These are phyloP conservation scores for Salvelinus alpinus DNA, from an alignment of 2,113 vertebrate species.

Conservation along the genomic window DNA sequence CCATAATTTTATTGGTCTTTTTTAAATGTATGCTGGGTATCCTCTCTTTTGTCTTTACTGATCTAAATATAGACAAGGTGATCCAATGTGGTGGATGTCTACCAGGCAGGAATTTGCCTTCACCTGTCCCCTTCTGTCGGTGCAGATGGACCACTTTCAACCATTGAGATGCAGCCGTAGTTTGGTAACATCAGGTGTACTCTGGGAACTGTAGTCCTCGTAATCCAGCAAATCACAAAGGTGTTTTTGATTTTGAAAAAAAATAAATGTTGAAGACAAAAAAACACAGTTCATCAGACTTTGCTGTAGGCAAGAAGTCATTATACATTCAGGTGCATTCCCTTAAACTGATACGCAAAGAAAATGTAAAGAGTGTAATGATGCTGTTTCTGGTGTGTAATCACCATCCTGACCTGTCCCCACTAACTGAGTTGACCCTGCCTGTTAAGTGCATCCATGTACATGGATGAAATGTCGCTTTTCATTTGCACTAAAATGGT, in stretches of 20 bases:
- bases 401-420: conserved; percentile 29
- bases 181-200: conserved; percentile 20
- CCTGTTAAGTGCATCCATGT: conserved; percentile 37
- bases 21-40: background rate
- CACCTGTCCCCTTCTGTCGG: background rate
- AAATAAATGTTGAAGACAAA: conserved; percentile 22
- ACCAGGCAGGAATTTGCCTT: conserved; percentile 32
- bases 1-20: too few species aligned
- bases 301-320: conserved; percentile 28
- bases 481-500: conserved; percentile 69
- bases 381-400: background rate
- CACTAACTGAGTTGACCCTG: conserved; percentile 27
- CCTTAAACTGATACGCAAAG: conserved; percentile 51
- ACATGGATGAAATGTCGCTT: conserved; percentile 68
- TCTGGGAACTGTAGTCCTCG: conserved; percentile 42
- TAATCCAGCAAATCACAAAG: conserved; percentile 22
- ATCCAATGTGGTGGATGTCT: conserved; percentile 41
- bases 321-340: conserved; percentile 74
- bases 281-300: conserved; percentile 43
- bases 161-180: conserved; percentile 12
- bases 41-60: background rate
- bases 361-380: conserved; percentile 49
- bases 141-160: conserved; percentile 20
- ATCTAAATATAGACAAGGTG: conserved; percentile 23
- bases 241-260: background rate